These are phyloP conservation scores for Cydia strobilella DNA, from an alignment of 1,140 invertebrate genomes.

Conservation along the genomic window DNA sequence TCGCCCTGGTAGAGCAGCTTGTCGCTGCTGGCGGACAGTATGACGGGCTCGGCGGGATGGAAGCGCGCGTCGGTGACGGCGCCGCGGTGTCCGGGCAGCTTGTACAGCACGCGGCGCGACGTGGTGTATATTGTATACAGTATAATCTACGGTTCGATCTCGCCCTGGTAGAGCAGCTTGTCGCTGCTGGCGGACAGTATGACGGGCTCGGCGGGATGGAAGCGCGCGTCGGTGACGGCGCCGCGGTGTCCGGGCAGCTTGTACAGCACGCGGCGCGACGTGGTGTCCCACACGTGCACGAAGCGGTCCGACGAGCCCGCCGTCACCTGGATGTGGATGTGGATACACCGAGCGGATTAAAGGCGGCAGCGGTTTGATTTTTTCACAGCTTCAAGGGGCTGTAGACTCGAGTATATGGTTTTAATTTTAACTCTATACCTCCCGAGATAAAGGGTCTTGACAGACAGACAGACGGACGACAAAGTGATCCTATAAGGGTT, in stretches of 20 bases:
- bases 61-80: slow-evolving; percentile 97
- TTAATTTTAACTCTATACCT: too few species aligned
- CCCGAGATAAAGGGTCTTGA: too few species aligned
- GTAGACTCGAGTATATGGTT: too few species aligned
- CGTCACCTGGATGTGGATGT: too few species aligned
- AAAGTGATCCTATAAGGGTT: too few species aligned
- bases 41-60: slow-evolving; percentile 96
- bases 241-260: slow-evolving; percentile 99
- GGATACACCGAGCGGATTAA: too few species aligned
- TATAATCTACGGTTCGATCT: slow-evolving; percentile 87
- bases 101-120: too few species aligned
- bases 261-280: slow-evolving; percentile 93
- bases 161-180: slow-evolving; percentile 97
- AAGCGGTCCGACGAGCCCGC: slow-evolving; percentile 97
- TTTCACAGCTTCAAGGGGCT: too few species aligned
- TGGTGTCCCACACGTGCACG: slow-evolving; percentile 99
- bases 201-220: slow-evolving; percentile 97
- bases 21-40: slow-evolving; percentile 96
- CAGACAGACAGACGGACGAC: too few species aligned
- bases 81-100: too few species aligned
- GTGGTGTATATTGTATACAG: too few species aligned
- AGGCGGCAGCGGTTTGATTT: too few species aligned
- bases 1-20: slow-evolving; percentile 98
- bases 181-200: slow-evolving; percentile 97
- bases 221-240: slow-evolving; percentile 97